Percentiles rank a stretch among this genome's conserved stretches.
Conservation (phyloP, 92 coral and sea anemone species). For the Phymanthus crucifer region DNA sequence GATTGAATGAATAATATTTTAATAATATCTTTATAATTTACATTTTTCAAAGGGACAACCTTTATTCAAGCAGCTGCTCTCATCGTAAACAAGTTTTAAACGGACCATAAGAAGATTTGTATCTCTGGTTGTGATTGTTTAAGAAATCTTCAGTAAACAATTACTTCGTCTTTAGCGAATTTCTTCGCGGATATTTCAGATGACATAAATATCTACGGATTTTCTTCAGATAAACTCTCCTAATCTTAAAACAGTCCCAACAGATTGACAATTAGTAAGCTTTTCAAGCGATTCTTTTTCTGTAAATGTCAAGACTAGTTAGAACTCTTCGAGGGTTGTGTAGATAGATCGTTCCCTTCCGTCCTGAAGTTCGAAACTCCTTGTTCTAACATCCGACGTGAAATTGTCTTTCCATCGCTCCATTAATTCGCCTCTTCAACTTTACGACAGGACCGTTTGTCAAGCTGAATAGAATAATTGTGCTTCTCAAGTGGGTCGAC, state of each 20-base stretch:
- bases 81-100: neutral
- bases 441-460: neutral
- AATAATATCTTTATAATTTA: too few relatives aligned
- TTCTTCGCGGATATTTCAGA: neutral
- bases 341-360: conserved; percentile 7
- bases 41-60: too few relatives aligned
- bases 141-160: conserved; percentile 3
- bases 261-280: conserved; percentile 21
- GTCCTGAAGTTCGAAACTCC: conserved; percentile 1
- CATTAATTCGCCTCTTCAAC: neutral
- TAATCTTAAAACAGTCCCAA: conserved; percentile 13
- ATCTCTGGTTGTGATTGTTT: neutral
- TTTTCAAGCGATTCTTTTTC: neutral
- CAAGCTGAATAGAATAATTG: neutral
- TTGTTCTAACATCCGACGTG: conserved; percentile 14
- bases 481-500: neutral
- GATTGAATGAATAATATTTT: too few relatives aligned
- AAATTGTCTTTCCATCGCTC: neutral
- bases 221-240: neutral
- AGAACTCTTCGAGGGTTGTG: neutral
- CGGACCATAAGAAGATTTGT: neutral
- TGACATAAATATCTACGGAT: neutral
- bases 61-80: neutral
- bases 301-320: neutral
- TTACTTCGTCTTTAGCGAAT: neutral